Evolutionary conservation across 2,797 vertebrate genomes (phyloP).

Genomic region (Leptodactylus fallax): DNA sequence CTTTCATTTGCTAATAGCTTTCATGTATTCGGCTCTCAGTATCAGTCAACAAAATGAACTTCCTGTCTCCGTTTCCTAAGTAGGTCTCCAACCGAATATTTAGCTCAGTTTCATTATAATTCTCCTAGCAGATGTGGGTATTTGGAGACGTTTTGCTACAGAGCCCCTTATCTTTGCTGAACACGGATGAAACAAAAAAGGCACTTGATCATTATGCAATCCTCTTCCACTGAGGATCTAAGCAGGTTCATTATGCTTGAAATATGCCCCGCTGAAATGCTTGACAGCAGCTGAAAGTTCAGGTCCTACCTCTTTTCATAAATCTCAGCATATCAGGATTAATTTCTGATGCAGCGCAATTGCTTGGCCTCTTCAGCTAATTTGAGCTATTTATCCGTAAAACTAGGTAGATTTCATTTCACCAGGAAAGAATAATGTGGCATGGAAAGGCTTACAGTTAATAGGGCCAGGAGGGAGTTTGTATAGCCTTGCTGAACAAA

Average conservation of each 20-base stretch:
- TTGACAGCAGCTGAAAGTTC: slow-evolving; percentile 46
- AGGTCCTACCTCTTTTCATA: slow-evolving; percentile 31
- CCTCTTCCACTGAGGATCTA: slow-evolving; percentile 39
- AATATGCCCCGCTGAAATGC: slow-evolving; percentile 55
- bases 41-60: neutral
- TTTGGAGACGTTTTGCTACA: slow-evolving; percentile 31
- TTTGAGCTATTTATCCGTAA: slow-evolving; percentile 52
- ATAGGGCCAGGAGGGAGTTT: slow-evolving; percentile 28
- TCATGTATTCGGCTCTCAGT: neutral
- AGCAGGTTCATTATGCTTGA: slow-evolving; percentile 57
- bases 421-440: slow-evolving; percentile 25
- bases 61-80: neutral
- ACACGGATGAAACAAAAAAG: slow-evolving; percentile 42
- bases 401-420: slow-evolving; percentile 30
- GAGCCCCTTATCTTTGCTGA: slow-evolving; percentile 30
- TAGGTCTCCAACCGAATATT: slow-evolving; percentile 10
- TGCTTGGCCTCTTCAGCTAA: slow-evolving; percentile 26
- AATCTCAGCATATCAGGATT: slow-evolving; percentile 36
- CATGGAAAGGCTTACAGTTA: neutral
- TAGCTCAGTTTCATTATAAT: slow-evolving; percentile 33
- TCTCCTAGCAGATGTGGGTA: slow-evolving; percentile 28
- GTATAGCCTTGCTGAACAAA: neutral
- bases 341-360: slow-evolving; percentile 37
- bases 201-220: slow-evolving; percentile 58
- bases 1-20: slow-evolving; percentile 22